A percentile compares a stretch with the other conserved stretches of the same genome.
Evolutionary conservation across 2,888 invertebrate genomes (phyloP).

Genomic region (Leptogaster cylindrica): DNA sequence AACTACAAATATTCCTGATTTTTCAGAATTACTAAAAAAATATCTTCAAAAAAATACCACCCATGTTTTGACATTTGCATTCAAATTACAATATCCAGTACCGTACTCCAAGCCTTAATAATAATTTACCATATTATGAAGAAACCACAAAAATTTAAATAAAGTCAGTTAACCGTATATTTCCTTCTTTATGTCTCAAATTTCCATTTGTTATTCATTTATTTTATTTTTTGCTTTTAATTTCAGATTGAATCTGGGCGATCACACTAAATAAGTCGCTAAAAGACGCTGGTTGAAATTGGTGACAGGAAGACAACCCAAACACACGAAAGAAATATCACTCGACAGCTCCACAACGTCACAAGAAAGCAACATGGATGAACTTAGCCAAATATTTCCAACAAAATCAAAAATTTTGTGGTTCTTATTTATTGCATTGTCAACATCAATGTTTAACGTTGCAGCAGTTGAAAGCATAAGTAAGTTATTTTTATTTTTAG

Average conservation of each 20-base stretch:
- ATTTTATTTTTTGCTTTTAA: background rate
- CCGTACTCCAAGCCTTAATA: too few relatives aligned
- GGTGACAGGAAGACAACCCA: background rate
- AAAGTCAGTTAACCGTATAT: conserved; percentile 6
- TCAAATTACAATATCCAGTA: too few relatives aligned
- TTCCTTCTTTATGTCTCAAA: conserved; percentile 6
- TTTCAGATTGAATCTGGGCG: conserved; percentile 26
- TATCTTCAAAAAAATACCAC: too few relatives aligned
- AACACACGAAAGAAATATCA: background rate
- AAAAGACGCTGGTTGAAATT: background rate
- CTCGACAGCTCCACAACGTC: background rate
- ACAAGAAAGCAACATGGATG: conserved; percentile 25
- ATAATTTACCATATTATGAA: too few relatives aligned
- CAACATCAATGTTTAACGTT: conserved; percentile 2
- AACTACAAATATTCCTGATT: too few relatives aligned
- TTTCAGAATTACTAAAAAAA: too few relatives aligned
- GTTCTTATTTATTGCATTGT: conserved; percentile 19
- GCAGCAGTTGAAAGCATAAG: conserved; percentile 28
- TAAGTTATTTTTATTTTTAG: conserved; percentile 26
- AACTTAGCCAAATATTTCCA: conserved; percentile 12
- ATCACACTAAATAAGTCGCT: background rate
- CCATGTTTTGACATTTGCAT: too few relatives aligned
- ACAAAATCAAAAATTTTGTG: conserved; percentile 20
- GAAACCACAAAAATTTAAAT: conserved; percentile 18
- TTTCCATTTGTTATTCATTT: background rate